Base-by-base conservation (phyloP, 2,888 invertebrate genomes). In the Strigamia maritima region DNA sequence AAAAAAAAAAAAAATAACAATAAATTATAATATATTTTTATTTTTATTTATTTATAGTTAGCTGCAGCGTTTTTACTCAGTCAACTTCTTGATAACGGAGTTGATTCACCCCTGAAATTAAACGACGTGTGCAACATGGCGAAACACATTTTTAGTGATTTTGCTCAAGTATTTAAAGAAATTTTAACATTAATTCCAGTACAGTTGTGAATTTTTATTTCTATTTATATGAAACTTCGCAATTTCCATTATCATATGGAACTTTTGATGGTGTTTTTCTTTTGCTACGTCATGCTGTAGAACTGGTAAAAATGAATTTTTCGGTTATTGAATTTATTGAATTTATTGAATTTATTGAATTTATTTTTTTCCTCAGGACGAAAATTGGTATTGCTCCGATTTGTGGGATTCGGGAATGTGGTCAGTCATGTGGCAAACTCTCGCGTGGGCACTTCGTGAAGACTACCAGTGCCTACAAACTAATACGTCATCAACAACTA, bases 401-500 rank as follows among this genome's bases (percentile, higher is more conserved):
- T 4, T 76, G n/a, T 38, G 76, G 31, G 38, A 76, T 12, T 76
- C 76, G 1, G 38, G 38, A n/a, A 26, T 26, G n/a, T 76, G 76
- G 76, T 16, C 76, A 2, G 16, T 35, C 12, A n/a, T 76, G 16
- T 76, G 76, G 76, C 16, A 26, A 16, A 3, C 3, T 26, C n/a
- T 76, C 2, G 76, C 76, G n/a, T 35, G 28, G 76, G 35, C 22
- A n/a, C 76, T 76, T 7, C 76, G 76, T 2, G 2, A n/a, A 3
- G 76, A 76, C 22, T 76, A 76, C 38, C 76, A 76, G 31, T 76
- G 76, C 38, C 26, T 76, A 4, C 76, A 76, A 38, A 76, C 35
- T 4, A 38, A 38, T 10, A n/a, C 14, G 28, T 76, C 76, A 3
- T n/a, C 35, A 2, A 76, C 76, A 3, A 22, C n/a, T n/a, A 19